A percentile compares a stretch with the other conserved stretches of the same genome.
Evolutionary conservation across 1,140 invertebrate species (phyloP).

Genomic region (Pristionchus pacificus): DNA sequence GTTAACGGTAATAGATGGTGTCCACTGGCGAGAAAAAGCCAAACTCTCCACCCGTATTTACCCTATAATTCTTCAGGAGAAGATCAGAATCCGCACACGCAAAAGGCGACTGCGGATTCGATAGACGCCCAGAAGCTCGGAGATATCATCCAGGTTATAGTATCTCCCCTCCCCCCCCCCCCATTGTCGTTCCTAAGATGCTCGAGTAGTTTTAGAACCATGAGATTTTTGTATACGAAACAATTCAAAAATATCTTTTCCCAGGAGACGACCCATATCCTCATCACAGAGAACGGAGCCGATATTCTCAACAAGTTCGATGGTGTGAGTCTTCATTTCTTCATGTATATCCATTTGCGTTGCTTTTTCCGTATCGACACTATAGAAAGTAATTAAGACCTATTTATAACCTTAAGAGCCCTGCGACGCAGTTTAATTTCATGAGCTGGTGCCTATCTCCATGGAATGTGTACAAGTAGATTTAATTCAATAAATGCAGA

Average conservation of each 20-base stretch:
- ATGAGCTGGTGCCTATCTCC: background rate
- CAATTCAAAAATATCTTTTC: no score
- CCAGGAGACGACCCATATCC: constrained; percentile 2
- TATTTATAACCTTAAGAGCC: background rate
- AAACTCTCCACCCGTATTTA: no score
- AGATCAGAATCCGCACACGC: background rate
- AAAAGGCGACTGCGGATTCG: background rate
- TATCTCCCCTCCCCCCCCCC: background rate
- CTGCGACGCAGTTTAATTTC: background rate
- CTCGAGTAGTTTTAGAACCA: background rate
- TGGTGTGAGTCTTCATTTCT: constrained; percentile 4
- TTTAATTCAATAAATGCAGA: background rate
- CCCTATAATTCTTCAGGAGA: background rate
- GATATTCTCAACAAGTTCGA: constrained; percentile 9
- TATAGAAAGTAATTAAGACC: constrained; percentile 9
- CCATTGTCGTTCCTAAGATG: no score
- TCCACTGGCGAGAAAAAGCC: no score
- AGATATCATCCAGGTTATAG: background rate
- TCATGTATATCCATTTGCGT: no score
- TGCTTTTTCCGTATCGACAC: constrained; percentile 2
- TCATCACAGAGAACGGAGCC: constrained; percentile 16
- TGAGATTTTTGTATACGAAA: background rate
- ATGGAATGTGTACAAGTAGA: background rate
- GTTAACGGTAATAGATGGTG: no score
- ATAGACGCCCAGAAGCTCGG: background rate